A percentile compares a stretch with the other conserved stretches of the same genome.
These are phyloP conservation scores for Zapus hudsonius DNA, from an alignment of 2,113 vertebrate genomes.

Conservation along the genomic window DNA sequence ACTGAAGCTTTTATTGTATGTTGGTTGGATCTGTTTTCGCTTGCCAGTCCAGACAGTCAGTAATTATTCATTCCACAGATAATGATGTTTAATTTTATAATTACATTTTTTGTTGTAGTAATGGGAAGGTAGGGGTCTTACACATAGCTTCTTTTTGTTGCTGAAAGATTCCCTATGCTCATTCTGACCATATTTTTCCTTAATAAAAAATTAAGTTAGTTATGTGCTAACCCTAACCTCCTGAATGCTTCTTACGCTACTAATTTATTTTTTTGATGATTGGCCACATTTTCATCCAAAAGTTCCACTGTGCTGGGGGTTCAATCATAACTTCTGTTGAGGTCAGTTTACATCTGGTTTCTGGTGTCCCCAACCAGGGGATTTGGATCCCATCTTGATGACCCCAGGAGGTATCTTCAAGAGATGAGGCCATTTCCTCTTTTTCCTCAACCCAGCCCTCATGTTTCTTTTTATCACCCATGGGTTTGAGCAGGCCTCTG, in stretches of 20 bases:
- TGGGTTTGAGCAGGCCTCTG: neutral
- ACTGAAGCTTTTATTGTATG: neutral
- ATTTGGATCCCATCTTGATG: neutral
- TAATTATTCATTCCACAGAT: neutral
- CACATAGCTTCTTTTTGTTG: neutral
- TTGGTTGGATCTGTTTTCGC: neutral
- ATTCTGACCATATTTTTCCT: neutral
- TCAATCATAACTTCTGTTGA: neutral
- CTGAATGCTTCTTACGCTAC: no score
- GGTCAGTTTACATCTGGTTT: neutral
- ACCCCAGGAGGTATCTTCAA: neutral
- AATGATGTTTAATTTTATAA: neutral
- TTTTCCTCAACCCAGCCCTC: neutral
- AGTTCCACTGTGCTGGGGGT: neutral
- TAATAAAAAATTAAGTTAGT: neutral
- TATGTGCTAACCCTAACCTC: neutral
- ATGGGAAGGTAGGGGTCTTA: neutral
- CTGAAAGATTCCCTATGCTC: neutral
- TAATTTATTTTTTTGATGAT: neutral
- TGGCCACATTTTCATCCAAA: neutral
- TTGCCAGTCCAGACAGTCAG: neutral
- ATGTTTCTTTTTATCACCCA: neutral
- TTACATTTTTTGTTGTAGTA: neutral
- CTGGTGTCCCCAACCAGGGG: rapidly evolving
- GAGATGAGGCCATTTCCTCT: neutral